A percentile compares a stretch with the other conserved stretches of the same genome.
These are phyloP conservation scores for Alloplasta piceator DNA, from an alignment of 2,888 invertebrate species.

Conservation along the genomic window DNA sequence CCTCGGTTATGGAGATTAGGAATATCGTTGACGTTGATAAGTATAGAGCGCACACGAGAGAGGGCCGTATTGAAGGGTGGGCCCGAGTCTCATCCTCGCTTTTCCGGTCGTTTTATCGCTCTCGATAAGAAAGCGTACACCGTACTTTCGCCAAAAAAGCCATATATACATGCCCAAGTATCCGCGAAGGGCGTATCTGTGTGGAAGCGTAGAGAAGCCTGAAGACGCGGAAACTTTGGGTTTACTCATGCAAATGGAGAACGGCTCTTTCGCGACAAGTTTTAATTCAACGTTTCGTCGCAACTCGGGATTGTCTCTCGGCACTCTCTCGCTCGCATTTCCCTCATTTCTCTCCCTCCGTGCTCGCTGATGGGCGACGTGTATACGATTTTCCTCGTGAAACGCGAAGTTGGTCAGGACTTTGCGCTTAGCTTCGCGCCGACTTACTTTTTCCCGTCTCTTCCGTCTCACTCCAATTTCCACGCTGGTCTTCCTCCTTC, in stretches of 20 bases:
- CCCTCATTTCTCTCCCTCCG: slow-evolving; percentile 1
- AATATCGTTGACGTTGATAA: slow-evolving; percentile 52
- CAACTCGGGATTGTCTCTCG: slow-evolving; percentile 65
- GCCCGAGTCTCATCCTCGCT: slow-evolving; percentile 21
- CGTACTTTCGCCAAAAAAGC: slow-evolving; percentile 25
- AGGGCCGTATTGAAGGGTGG: slow-evolving; percentile 51
- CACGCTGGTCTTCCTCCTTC: background rate
- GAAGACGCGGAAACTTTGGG: slow-evolving; percentile 66
- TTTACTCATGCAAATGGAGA: slow-evolving; percentile 72
- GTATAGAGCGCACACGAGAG: slow-evolving; percentile 34
- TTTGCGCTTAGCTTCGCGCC: slow-evolving; percentile 58
- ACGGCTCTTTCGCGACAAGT: slow-evolving; percentile 68
- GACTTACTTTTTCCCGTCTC: slow-evolving; percentile 22
- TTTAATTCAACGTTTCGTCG: slow-evolving; percentile 74
- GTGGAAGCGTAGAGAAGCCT: slow-evolving; percentile 35
- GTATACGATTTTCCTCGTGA: slow-evolving; percentile 47
- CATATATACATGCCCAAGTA: background rate
- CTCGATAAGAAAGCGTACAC: slow-evolving; percentile 54
- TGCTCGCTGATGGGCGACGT: slow-evolving; percentile 45
- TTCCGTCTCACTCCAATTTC: slow-evolving; percentile 19
- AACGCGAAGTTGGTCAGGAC: slow-evolving; percentile 61
- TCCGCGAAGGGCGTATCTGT: slow-evolving; percentile 27
- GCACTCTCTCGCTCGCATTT: background rate
- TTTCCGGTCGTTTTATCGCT: slow-evolving; percentile 51
- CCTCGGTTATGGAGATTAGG: slow-evolving; percentile 44